Evolutionary conservation across 1,140 invertebrate species (phyloP).

Genomic region (Cephus cinctus): DNA sequence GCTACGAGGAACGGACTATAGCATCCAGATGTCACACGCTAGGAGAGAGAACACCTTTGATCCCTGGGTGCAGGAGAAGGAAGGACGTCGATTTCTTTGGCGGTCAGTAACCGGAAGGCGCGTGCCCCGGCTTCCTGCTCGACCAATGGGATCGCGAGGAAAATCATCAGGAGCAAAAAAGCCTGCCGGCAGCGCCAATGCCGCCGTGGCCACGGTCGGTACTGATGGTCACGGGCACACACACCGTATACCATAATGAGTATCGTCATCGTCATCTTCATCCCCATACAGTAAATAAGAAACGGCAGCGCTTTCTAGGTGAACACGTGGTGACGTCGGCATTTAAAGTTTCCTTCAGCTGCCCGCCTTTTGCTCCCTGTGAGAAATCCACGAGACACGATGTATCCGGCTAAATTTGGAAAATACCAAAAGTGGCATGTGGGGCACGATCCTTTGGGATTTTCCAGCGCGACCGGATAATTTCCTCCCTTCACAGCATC

Average conservation of each 20-base stretch:
- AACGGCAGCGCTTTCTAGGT: background rate
- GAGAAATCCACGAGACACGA: too few species aligned
- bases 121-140: background rate
- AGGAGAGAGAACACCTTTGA: slow-evolving; percentile 2
- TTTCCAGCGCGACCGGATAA: too few species aligned
- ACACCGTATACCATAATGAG: background rate
- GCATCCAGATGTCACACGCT: slow-evolving; percentile 38
- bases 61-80: background rate
- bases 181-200: too few species aligned
- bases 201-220: too few species aligned
- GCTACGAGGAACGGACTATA: background rate
- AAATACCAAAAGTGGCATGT: slow-evolving; percentile 20
- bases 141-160: background rate
- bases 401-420: too few species aligned
- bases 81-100: slow-evolving; percentile 1
- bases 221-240: background rate
- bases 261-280: too few species aligned
- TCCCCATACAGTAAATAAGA: background rate
- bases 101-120: background rate
- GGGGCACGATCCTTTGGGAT: too few species aligned
- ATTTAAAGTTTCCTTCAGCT: slow-evolving; percentile 4
- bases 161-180: background rate
- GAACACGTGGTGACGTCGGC: slow-evolving; percentile 4
- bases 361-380: too few species aligned
- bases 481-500: too few species aligned